Conservation (phyloP, 2,797 vertebrate species). For the Darevskia nairensis region DNA sequence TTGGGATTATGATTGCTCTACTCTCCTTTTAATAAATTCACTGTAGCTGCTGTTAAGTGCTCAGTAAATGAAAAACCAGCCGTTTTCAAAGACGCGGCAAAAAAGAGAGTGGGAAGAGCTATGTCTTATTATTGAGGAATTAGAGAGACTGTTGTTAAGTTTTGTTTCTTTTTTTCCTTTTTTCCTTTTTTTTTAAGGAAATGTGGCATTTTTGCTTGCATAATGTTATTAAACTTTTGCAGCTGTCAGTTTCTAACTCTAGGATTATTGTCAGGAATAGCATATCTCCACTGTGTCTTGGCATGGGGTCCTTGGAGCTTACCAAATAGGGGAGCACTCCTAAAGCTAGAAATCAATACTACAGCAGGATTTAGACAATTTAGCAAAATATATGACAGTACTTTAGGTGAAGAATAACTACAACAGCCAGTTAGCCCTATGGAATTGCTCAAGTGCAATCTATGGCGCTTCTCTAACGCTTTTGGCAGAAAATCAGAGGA, state of each 20-base stretch:
- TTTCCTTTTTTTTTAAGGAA: no score
- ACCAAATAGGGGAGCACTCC: slow-evolving; percentile 70
- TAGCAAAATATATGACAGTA: slow-evolving; percentile 75
- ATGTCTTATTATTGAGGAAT: slow-evolving; percentile 47
- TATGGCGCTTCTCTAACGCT: slow-evolving; percentile 46
- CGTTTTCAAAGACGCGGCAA: slow-evolving; percentile 57
- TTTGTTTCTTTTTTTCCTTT: background rate
- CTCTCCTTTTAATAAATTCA: slow-evolving; percentile 68
- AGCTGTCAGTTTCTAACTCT: slow-evolving; percentile 49
- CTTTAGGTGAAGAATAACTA: slow-evolving; percentile 69
- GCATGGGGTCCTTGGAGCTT: slow-evolving; percentile 66
- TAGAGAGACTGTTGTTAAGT: slow-evolving; percentile 12
- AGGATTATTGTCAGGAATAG: slow-evolving; percentile 60
- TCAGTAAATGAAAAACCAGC: slow-evolving; percentile 68
- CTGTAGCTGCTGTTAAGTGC: slow-evolving; percentile 56
- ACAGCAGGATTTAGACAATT: slow-evolving; percentile 73
- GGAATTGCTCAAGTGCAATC: slow-evolving; percentile 50
- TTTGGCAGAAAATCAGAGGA: slow-evolving; percentile 16
- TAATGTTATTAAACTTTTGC: slow-evolving; percentile 54
- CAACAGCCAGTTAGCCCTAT: slow-evolving; percentile 56
- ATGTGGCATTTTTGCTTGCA: slow-evolving; percentile 66
- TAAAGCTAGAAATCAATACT: slow-evolving; percentile 76
- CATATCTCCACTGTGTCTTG: slow-evolving; percentile 61
- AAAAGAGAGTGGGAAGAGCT: slow-evolving; percentile 25
- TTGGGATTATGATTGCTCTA: slow-evolving; percentile 59